A percentile compares a stretch with the other conserved stretches of the same genome.
Conservation (phyloP, 2,113 vertebrate genomes). For the Nannobrachium achirus region DNA sequence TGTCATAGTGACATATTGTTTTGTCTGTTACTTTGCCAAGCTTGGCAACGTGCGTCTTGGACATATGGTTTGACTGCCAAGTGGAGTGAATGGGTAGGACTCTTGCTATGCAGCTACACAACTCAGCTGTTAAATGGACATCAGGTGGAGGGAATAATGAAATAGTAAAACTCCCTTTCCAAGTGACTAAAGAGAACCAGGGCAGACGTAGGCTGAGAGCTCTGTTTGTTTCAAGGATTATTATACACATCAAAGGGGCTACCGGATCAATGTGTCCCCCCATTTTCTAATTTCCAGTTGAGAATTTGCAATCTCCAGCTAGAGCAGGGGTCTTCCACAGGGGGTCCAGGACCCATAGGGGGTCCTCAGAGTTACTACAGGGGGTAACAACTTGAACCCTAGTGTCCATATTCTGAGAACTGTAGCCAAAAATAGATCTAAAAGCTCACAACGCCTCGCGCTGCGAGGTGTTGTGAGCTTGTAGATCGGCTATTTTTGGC, state of each 20-base stretch:
- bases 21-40: slow-evolving; percentile 52
- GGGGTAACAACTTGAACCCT: too few species aligned
- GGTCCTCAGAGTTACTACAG: too few species aligned
- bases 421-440: too few species aligned
- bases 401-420: too few species aligned
- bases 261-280: too few species aligned
- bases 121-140: slow-evolving; percentile 50
- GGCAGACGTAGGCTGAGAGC: slow-evolving; percentile 9
- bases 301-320: too few species aligned
- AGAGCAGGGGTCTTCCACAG: too few species aligned
- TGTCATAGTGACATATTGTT: slow-evolving; percentile 12
- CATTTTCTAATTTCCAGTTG: neutral
- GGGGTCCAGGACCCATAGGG: too few species aligned
- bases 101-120: slow-evolving; percentile 64
- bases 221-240: slow-evolving; percentile 7
- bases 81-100: slow-evolving; percentile 60
- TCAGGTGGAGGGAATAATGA: slow-evolving; percentile 39
- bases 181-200: slow-evolving; percentile 1
- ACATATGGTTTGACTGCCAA: slow-evolving; percentile 49
- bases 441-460: too few species aligned
- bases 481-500: too few species aligned
- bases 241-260: neutral
- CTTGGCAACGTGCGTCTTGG: slow-evolving; percentile 56
- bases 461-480: too few species aligned
- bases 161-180: slow-evolving; percentile 10